phyloP scores from a whole-genome alignment of 1,140 invertebrate species.

The Arctopsyche grandis region DNA sequence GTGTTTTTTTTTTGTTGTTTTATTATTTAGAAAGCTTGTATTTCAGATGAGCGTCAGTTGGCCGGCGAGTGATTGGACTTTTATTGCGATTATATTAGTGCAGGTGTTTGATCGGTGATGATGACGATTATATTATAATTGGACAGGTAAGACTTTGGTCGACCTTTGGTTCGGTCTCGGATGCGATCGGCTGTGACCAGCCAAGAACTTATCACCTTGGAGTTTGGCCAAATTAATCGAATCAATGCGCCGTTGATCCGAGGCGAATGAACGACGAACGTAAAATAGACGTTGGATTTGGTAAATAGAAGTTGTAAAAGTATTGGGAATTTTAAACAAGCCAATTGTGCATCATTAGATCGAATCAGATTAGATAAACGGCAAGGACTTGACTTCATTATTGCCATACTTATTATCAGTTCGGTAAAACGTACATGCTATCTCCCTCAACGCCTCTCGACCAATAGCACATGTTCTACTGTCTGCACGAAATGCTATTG shows the following conservation, averaged over 20 bases:
- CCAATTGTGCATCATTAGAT: neutral
- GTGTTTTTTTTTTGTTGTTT: no score
- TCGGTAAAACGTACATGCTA: no score
- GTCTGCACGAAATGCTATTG: no score
- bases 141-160: neutral
- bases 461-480: no score
- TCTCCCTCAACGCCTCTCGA: no score
- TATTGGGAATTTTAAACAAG: neutral
- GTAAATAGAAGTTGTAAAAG: neutral
- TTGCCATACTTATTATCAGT: no score
- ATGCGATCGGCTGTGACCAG: conserved; percentile 27
- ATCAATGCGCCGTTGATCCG: neutral
- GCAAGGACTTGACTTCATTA: no score
- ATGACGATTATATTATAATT: neutral
- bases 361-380: no score
- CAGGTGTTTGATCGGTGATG: neutral
- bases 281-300: neutral
- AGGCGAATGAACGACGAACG: conserved; percentile 17
- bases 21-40: no score
- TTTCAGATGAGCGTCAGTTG: no score
- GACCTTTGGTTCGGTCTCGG: neutral
- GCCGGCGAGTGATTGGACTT: no score
- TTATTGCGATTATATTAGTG: no score
- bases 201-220: conserved; percentile 43
- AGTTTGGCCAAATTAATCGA: conserved; percentile 5